A percentile compares a stretch with the other conserved stretches of the same genome.
These are phyloP conservation scores for Lasioglossum calceatum DNA, from an alignment of 2,888 invertebrate species.

Conservation along the genomic window DNA sequence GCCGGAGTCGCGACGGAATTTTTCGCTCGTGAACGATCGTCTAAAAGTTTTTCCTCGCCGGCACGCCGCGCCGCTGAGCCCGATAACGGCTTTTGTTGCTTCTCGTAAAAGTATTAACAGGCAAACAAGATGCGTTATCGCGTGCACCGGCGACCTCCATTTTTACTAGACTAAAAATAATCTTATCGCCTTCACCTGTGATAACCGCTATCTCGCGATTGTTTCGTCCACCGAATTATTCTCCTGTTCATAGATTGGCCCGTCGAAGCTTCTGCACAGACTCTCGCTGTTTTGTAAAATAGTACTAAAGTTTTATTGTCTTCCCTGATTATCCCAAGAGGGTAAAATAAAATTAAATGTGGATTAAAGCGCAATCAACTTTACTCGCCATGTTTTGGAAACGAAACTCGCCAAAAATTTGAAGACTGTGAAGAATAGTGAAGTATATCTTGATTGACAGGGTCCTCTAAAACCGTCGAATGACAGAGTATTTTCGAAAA, in stretches of 20 bases:
- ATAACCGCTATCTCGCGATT: neutral
- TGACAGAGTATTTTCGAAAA: too few species aligned
- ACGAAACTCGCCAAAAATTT: neutral
- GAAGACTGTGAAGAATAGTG: neutral
- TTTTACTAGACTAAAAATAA: slow-evolving; percentile 20
- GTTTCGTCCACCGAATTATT: neutral
- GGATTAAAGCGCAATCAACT: neutral
- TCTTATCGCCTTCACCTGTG: neutral
- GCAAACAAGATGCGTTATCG: slow-evolving; percentile 37
- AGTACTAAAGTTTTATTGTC: neutral
- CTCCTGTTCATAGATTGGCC: neutral
- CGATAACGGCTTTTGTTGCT: slow-evolving; percentile 18
- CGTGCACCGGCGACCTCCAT: neutral
- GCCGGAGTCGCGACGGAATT: slow-evolving; percentile 10
- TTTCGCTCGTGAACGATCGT: slow-evolving; percentile 3
- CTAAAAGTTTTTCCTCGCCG: neutral
- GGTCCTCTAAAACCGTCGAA: neutral
- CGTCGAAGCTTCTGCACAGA: neutral
- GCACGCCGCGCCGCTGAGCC: neutral
- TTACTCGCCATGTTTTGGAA: neutral
- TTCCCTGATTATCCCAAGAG: neutral
- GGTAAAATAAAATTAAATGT: neutral
- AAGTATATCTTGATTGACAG: neutral
- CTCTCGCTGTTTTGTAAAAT: too few species aligned
- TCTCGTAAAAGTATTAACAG: neutral